Evolutionary conservation across 2,113 vertebrate species (phyloP), one percentile per base, ranked within the genome.

Genomic region (Mirounga angustirostris): DNA sequence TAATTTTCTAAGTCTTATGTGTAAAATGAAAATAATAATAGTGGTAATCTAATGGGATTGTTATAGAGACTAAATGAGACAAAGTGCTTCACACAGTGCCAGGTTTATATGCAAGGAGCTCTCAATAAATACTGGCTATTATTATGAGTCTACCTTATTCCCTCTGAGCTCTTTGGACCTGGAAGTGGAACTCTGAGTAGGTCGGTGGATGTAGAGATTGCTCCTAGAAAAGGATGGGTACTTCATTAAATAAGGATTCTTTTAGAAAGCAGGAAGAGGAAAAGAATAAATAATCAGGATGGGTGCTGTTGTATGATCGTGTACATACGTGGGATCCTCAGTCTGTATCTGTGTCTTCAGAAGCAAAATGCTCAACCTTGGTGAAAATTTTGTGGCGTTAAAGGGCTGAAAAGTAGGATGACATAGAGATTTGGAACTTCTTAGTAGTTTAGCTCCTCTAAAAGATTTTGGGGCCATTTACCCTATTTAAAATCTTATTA

Each of bases 401-500:
- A 94, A 54, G 7, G 54, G 5, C 33, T 90, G 61, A 90, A 95
- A 73, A 78, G 36, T 67, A 92, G 19, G n/a, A n/a, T 92, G 18
- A 83, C 85, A 71, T 50, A 58, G 79, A 91, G 19, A 67, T 40
- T 89, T 71, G 52, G 3, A 87, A 52, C 15, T 80, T 94, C 26
- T 96, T 82, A 43, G 36, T 95, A 63, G 73, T 36, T 76, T 86
- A 43, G 81, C 9, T 88, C 33, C 10, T 19, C 36, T 91, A 80
- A 95, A 92, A 61, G n/a, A 33, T 52, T 56, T 67, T 76, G 89
- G 1, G 14, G 36, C 9, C 14, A 81, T 21, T 65, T 89, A 46
- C 1, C 11, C 26, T 61, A 61, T 71, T 95, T 92, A 73, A 91
- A 89, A 54, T 94, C 7, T 91, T 84, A 81, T 54, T n/a, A 96